A percentile compares a stretch with the other conserved stretches of the same genome.
phyloP scores from a whole-genome alignment of 2,888 invertebrate genomes.

The Ecliptopera silaceata region DNA sequence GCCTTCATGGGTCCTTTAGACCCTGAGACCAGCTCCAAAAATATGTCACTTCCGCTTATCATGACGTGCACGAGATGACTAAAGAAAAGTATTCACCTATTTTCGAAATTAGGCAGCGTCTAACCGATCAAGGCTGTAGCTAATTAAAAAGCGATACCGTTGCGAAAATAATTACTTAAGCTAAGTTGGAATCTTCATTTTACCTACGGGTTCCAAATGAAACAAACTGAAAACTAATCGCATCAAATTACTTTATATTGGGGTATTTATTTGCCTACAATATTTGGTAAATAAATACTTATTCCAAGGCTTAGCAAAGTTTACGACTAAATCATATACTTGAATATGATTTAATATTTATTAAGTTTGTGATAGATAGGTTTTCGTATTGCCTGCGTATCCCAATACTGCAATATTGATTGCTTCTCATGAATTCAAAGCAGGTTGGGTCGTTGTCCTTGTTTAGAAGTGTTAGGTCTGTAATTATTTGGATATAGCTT shows the following conservation, averaged over 20 bases:
- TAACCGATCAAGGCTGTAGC: conserved; percentile 8
- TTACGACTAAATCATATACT: too few species aligned
- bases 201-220: neutral
- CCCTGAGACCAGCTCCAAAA: conserved; percentile 3
- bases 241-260: too few species aligned
- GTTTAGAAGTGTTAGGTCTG: neutral
- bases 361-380: too few species aligned
- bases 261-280: too few species aligned
- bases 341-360: too few species aligned
- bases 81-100: neutral
- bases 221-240: neutral
- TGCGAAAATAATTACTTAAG: conserved; percentile 1
- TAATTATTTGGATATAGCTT: neutral
- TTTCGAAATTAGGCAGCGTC: neutral
- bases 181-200: neutral
- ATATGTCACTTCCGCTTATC: conserved; percentile 7
- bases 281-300: too few species aligned
- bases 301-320: too few species aligned
- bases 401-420: neutral
- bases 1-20: neutral
- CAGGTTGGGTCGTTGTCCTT: neutral
- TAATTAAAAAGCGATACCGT: neutral
- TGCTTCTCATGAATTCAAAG: neutral
- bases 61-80: conserved; percentile 7
- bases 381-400: neutral